Conservation (phyloP, 2,113 vertebrate species). For the Egretta garzetta region DNA sequence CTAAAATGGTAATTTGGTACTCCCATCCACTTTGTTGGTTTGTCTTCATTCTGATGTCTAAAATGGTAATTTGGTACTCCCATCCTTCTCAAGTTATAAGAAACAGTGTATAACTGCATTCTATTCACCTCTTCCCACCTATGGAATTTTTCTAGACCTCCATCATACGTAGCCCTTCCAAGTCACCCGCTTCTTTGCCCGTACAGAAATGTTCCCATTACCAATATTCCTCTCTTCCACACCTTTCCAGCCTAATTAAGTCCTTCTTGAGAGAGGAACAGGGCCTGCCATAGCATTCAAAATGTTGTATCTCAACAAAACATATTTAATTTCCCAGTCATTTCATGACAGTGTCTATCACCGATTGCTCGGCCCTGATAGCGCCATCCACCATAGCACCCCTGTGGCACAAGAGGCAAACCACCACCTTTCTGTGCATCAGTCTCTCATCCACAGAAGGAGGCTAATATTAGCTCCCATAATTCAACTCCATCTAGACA, state of each 20-base stretch:
- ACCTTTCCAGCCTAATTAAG: not conserved
- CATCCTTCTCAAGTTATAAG: not conserved
- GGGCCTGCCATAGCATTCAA: not conserved
- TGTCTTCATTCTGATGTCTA: not conserved
- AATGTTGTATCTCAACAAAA: accelerated
- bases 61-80: not conserved
- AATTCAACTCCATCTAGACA: not conserved
- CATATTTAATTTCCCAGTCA: not conserved
- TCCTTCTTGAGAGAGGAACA: not conserved
- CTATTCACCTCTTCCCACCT: not conserved
- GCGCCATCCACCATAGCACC: not conserved
- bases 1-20: not conserved
- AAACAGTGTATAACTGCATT: not conserved
- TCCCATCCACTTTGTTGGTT: not conserved
- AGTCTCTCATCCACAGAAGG: not conserved
- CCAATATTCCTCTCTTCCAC: not conserved
- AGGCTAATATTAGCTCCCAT: not conserved
- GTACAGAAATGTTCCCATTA: not conserved
- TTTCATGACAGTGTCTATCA: not conserved
- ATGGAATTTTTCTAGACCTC: not conserved
- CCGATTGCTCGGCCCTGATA: not conserved
- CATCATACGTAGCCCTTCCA: not conserved
- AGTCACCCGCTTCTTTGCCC: not conserved
- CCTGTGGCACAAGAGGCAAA: not conserved
- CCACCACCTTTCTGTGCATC: not conserved